Evolutionary conservation across 2,888 invertebrate genomes (phyloP).

Genomic region (Aporophyla nigra): DNA sequence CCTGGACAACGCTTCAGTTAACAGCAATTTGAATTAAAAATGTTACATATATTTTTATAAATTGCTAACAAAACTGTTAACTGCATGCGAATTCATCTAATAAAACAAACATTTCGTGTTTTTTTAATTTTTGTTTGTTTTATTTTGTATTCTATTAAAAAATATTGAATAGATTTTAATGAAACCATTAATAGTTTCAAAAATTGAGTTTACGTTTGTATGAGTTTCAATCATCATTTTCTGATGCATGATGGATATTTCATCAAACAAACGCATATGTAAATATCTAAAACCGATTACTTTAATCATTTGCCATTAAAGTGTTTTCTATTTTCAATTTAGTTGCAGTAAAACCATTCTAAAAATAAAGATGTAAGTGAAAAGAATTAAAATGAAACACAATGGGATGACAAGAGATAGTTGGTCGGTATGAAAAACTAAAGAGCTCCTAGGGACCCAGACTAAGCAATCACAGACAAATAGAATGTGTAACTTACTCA

Average conservation of each 20-base stretch:
- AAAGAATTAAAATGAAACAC: constrained; percentile 17
- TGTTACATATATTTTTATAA: background rate
- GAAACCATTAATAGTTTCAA: background rate
- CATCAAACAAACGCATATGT: background rate
- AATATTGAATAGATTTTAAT: background rate
- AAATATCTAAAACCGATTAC: background rate
- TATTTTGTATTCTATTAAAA: background rate
- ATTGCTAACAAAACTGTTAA: background rate
- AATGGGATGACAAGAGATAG: background rate
- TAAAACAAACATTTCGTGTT: background rate
- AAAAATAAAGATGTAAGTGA: background rate
- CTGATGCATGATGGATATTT: background rate
- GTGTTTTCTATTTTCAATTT: background rate
- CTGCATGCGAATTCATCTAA: background rate
- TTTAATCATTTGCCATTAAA: too few relatives aligned
- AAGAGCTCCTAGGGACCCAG: constrained; percentile 19
- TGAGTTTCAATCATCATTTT: background rate
- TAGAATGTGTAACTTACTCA: constrained; percentile 53
- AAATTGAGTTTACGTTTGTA: background rate
- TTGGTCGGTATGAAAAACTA: constrained; percentile 35
- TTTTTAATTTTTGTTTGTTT: background rate
- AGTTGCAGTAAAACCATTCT: background rate
- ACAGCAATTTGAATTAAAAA: background rate
- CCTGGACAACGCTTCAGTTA: background rate
- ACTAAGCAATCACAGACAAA: constrained; percentile 52